These are phyloP conservation scores for Cyprinella venusta DNA, from an alignment of 2,797 vertebrate species.

Conservation along the genomic window DNA sequence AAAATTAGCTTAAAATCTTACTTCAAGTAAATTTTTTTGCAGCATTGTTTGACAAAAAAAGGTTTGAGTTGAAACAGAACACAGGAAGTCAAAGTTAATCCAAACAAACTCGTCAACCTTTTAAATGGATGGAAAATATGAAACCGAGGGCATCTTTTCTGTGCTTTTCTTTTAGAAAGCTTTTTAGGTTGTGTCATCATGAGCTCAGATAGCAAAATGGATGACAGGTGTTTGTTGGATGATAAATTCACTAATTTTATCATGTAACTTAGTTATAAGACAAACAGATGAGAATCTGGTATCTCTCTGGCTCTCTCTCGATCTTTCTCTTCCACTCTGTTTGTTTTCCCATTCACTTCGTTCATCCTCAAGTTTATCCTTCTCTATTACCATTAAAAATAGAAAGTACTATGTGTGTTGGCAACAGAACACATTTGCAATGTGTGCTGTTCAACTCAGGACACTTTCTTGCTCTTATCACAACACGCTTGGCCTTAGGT, in stretches of 20 bases:
- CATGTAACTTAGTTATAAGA: not conserved
- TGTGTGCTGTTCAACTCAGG: conserved; percentile 13
- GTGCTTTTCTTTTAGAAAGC: not conserved
- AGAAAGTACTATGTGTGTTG: not conserved
- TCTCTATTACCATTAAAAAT: conserved; percentile 23
- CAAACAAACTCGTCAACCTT: not conserved
- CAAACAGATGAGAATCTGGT: not conserved
- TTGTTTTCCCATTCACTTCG: conserved; percentile 12
- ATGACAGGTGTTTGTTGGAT: not conserved
- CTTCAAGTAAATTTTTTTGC: not conserved
- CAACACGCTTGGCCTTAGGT: not conserved
- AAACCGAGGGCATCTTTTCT: not conserved
- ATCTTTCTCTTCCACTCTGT: not conserved
- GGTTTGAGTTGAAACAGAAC: not conserved
- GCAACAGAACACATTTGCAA: not conserved
- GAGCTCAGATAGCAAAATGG: not conserved
- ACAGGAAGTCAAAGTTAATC: not conserved
- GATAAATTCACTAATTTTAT: not conserved
- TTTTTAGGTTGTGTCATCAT: not conserved
- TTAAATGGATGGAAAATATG: not conserved
- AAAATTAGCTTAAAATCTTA: not conserved
- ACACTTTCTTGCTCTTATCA: conserved; percentile 10
- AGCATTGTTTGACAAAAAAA: not conserved
- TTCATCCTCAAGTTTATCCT: conserved; percentile 14
- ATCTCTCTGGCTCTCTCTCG: not conserved